Evolutionary conservation across 2,113 vertebrate genomes (phyloP).

Genomic region (Zingel zingel): DNA sequence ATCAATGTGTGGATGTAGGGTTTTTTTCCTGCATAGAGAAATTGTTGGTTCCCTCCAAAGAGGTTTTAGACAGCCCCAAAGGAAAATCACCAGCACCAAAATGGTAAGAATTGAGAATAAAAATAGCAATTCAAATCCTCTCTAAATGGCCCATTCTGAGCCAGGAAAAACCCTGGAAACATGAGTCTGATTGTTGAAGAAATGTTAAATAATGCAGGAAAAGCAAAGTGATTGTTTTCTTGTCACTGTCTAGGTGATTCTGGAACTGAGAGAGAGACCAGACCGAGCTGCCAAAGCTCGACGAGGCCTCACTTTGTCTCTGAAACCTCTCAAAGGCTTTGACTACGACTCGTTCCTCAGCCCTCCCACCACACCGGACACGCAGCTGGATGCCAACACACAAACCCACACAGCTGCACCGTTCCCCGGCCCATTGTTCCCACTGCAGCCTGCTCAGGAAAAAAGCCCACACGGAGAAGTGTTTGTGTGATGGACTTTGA

Average conservation of each 20-base stretch:
- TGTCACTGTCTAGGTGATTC: slow-evolving; percentile 72
- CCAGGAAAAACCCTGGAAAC: not conserved
- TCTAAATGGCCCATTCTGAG: too few species aligned
- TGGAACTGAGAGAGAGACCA: slow-evolving; percentile 82
- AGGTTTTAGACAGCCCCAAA: too few species aligned
- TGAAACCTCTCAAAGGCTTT: slow-evolving; percentile 86
- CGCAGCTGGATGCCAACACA: slow-evolving; percentile 41
- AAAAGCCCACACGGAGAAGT: slow-evolving; percentile 69
- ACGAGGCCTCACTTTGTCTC: slow-evolving; percentile 79
- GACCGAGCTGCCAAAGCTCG: slow-evolving; percentile 79
- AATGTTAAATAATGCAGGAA: not conserved
- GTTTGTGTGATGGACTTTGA: slow-evolving; percentile 70
- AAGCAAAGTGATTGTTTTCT: not conserved
- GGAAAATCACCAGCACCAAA: too few species aligned
- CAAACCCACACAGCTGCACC: slow-evolving; percentile 25
- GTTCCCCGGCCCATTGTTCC: slow-evolving; percentile 45
- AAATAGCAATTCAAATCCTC: too few species aligned
- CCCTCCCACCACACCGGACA: slow-evolving; percentile 63
- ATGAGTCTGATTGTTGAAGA: not conserved
- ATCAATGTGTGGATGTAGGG: not conserved
- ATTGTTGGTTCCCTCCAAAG: too few species aligned
- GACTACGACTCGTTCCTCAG: slow-evolving; percentile 87
- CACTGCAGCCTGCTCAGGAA: slow-evolving; percentile 59
- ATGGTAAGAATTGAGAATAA: too few species aligned
- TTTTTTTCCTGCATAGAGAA: too few species aligned